Conservation (phyloP, 2,113 vertebrate species). For the Myrmophylax atrothorax region DNA sequence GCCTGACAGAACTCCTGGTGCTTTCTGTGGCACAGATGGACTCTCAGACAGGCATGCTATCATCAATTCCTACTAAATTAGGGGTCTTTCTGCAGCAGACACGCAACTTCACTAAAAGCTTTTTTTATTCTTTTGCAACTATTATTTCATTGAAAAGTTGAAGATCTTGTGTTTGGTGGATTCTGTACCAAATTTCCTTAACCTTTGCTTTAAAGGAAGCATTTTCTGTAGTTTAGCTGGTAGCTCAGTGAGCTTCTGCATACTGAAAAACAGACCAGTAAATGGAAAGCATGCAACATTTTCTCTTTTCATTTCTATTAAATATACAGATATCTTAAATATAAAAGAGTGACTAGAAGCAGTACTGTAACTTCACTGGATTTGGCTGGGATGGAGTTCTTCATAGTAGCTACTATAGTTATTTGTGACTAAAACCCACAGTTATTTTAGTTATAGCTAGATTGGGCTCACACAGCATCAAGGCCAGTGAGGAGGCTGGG, state of each 20-base stretch:
- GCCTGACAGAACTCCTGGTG: neutral
- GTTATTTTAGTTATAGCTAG: neutral
- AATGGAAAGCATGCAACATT: neutral
- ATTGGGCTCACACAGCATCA: neutral
- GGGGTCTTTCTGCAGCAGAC: neutral
- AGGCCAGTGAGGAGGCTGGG: accelerated
- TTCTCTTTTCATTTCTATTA: neutral
- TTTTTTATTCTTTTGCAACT: neutral
- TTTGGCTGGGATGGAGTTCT: neutral
- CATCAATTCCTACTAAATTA: neutral
- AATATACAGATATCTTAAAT: neutral
- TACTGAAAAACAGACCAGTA: neutral
- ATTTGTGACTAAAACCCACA: neutral
- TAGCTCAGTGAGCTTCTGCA: neutral
- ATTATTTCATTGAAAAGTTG: neutral
- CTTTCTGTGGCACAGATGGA: neutral
- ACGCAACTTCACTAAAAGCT: neutral
- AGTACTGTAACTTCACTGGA: neutral
- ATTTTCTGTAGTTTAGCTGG: neutral
- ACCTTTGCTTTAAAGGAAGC: neutral
- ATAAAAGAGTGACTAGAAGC: neutral
- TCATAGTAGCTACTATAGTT: neutral
- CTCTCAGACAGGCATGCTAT: neutral
- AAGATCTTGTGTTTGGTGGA: neutral
- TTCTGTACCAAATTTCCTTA: neutral